Percentiles rank a stretch among this genome's conserved stretches.
phyloP scores from a whole-genome alignment of 1,140 invertebrate genomes.

The Solen grandis region DNA sequence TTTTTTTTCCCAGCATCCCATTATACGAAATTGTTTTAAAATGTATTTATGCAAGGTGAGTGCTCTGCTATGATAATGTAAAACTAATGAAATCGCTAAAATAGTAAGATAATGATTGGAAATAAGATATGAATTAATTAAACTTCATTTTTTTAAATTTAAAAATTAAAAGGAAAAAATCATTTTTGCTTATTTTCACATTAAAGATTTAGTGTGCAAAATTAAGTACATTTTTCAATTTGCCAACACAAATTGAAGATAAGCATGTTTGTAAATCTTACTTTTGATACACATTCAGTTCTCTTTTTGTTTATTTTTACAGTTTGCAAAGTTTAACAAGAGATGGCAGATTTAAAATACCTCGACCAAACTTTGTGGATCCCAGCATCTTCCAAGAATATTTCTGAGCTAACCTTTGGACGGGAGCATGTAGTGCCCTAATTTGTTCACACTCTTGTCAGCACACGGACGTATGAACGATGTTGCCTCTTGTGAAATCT shows the following conservation, averaged over 20 bases:
- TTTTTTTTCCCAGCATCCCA: too few relatives aligned
- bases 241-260: too few relatives aligned
- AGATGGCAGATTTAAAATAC: conserved; percentile 35
- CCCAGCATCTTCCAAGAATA: conserved; percentile 44
- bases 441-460: too few relatives aligned
- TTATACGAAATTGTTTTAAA: background rate
- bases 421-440: too few relatives aligned
- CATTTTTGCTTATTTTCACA: background rate
- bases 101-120: background rate
- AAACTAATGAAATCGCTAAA: background rate
- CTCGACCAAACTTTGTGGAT: conserved; percentile 46
- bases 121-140: background rate
- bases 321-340: conserved; percentile 30
- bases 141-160: too few relatives aligned
- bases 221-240: too few relatives aligned
- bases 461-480: too few relatives aligned
- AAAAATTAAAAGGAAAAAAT: too few relatives aligned
- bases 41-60: background rate
- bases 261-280: too few relatives aligned
- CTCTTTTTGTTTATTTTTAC: background rate
- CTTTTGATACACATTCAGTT: background rate
- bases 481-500: too few relatives aligned
- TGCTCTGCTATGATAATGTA: background rate
- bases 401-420: too few relatives aligned
- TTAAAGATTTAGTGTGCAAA: background rate